Percentiles rank a stretch among this genome's conserved stretches.
Evolutionary conservation across 2,888 invertebrate species (phyloP).

Genomic region (Gymnoscelis rufifasciata): DNA sequence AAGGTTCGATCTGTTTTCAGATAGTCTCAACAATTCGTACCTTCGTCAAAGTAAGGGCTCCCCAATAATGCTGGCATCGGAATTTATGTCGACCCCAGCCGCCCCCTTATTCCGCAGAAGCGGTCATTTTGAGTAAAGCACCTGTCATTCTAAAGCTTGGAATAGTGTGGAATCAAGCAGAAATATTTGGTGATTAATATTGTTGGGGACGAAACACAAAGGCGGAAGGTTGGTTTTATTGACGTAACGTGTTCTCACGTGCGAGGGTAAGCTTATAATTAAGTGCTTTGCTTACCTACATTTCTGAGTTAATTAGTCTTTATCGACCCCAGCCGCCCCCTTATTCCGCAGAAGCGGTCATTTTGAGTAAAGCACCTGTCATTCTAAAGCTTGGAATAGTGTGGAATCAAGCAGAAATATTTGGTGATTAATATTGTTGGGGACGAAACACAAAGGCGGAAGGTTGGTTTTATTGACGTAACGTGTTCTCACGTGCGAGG

Average conservation of each 20-base stretch:
- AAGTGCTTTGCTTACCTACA: neutral
- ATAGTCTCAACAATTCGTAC: conserved; percentile 64
- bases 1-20: conserved; percentile 53
- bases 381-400: conserved; percentile 40
- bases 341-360: conserved; percentile 58
- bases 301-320: too few relatives aligned
- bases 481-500: too few relatives aligned
- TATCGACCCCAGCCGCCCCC: conserved; percentile 47
- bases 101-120: conserved; percentile 53
- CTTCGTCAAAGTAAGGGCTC: conserved; percentile 69
- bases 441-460: neutral
- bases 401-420: conserved; percentile 31
- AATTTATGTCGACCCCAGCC: conserved; percentile 67
- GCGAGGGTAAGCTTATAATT: neutral
- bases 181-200: conserved; percentile 25
- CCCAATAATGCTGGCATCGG: conserved; percentile 63
- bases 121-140: conserved; percentile 62
- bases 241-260: neutral
- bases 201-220: conserved; percentile 1
- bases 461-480: neutral
- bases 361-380: conserved; percentile 63
- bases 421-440: conserved; percentile 13
- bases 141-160: conserved; percentile 52
- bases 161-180: conserved; percentile 31
- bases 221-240: neutral